phyloP scores from a whole-genome alignment of 2,113 vertebrate genomes.

The Sterrhoptilus dennistouni region DNA sequence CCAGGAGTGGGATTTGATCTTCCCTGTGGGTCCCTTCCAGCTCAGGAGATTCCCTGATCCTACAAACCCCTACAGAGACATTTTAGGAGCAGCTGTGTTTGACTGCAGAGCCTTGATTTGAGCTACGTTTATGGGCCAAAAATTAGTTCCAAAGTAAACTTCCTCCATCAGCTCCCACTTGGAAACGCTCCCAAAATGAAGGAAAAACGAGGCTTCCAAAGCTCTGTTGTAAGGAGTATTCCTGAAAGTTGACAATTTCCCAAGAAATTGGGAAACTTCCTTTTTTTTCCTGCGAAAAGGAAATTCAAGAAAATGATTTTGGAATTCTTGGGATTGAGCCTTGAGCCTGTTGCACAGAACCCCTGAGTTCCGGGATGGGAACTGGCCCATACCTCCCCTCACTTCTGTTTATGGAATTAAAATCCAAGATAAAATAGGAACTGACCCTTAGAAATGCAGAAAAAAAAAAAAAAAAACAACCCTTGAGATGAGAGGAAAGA shows the following conservation, averaged over 20 bases:
- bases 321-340: background rate
- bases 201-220: background rate
- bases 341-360: background rate
- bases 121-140: background rate
- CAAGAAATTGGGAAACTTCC: background rate
- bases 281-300: background rate
- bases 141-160: background rate
- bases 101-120: background rate
- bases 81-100: background rate
- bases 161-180: background rate
- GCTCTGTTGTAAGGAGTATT: rapidly evolving
- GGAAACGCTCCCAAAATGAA: background rate
- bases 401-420: background rate
- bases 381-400: background rate
- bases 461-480: background rate
- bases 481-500: background rate
- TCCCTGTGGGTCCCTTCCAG: background rate
- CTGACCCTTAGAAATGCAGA: conserved; percentile 10
- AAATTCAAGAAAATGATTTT: background rate
- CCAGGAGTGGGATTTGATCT: background rate
- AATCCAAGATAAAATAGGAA: background rate
- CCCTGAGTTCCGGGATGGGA: background rate
- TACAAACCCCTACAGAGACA: background rate
- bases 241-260: background rate
- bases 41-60: background rate